Evolutionary conservation across 2,113 vertebrate genomes (phyloP).

Genomic region (Burhinus oedicnemus): DNA sequence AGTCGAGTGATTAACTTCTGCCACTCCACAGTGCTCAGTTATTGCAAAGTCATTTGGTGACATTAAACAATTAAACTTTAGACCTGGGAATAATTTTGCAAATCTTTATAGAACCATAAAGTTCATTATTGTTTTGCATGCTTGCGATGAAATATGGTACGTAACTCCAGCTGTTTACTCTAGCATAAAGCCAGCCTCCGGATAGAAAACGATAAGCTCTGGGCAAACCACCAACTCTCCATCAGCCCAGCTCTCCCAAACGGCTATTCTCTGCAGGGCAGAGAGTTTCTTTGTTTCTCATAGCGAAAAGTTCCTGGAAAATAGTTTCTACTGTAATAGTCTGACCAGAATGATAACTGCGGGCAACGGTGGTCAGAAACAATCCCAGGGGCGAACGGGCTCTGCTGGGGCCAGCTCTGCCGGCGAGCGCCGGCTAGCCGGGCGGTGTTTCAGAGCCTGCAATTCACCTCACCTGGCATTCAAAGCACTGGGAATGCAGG

Average conservation of each 20-base stretch:
- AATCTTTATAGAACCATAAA: constrained; percentile 72
- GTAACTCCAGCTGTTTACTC: constrained; percentile 59
- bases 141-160: constrained; percentile 35
- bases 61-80: constrained; percentile 76
- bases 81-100: constrained; percentile 75
- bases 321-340: background rate
- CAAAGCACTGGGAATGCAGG: background rate
- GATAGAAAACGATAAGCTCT: constrained; percentile 44
- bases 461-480: constrained; percentile 1
- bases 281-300: constrained; percentile 38
- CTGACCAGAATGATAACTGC: background rate
- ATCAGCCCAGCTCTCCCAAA: constrained; percentile 20
- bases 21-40: constrained; percentile 70
- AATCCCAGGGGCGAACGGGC: background rate
- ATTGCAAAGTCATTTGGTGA: constrained; percentile 74
- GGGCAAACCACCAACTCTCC: constrained; percentile 55
- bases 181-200: constrained; percentile 42
- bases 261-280: constrained; percentile 5
- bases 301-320: background rate
- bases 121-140: constrained; percentile 58
- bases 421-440: accelerated
- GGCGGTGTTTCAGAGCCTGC: background rate
- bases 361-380: background rate
- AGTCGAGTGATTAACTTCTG: constrained; percentile 74
- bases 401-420: background rate